Base-by-base conservation (phyloP, 23 tunicate species). In the Aplidium turbinatum region DNA sequence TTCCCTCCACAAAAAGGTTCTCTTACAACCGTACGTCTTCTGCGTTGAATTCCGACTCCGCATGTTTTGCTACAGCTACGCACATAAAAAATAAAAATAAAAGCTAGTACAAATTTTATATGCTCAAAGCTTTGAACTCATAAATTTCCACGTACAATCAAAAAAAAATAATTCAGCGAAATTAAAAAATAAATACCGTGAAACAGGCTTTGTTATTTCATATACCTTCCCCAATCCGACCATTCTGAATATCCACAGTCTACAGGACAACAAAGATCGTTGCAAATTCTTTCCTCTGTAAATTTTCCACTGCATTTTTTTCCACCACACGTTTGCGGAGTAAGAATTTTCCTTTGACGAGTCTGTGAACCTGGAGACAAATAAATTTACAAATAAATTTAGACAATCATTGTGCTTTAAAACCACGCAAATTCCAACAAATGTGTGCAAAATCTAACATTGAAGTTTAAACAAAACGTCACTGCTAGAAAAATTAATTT, bases 241-340 rank as follows among this genome's bases (percentile, higher is more conserved):
- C 85, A 80, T n/a, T 25, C 2, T 21, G 53, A 57, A 45, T 63
- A 47, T 19, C 47, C 68, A 29, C 85, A 80, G 39, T 80, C 78
- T 23, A 70, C 68, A 3, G 85, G 85, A 40, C 85, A 80, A 25
- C 85, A 80, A 0, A 33, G 53, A 18, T 70, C 67, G 38, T 80
- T 70, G 36, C 85, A 80, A 9, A 33, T 4, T 70, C 68, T 31
- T 0, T 28, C 29, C 3, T 80, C 85, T 36, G 40, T 27, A 22
- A 1, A 36, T 1, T 55, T 30, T 29, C 78, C 85, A 26, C 29
- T 29, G 31, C 85, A 80, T 21, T 38, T 18, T 0, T 23, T 20
- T 4, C 85, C 85, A 16, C 78, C 70, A 33, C 85, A 80, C 13
- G 57, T n/a, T n/a, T n/a, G n/a, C n/a, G n/a, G n/a, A n/a, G n/a